Conservation (phyloP, 2,113 vertebrate species). For the Raja brachyura region DNA sequence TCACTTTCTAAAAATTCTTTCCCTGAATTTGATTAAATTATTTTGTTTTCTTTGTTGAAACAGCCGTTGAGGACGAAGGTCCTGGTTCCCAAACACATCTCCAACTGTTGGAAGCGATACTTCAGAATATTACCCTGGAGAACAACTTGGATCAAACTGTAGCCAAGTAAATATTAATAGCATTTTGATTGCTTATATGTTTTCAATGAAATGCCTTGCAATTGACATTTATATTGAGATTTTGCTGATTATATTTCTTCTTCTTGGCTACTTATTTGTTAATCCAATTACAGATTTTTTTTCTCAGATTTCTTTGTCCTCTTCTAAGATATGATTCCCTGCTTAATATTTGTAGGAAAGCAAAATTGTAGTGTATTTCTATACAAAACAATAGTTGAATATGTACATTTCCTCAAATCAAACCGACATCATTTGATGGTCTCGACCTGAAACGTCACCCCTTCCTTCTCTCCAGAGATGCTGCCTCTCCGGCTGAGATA, state of each 20-base stretch:
- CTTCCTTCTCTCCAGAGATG: too few relatives aligned
- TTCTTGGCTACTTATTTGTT: neutral
- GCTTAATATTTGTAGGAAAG: neutral
- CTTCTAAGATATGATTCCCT: neutral
- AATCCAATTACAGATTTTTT: neutral
- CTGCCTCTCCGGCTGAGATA: too few relatives aligned
- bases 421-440: too few relatives aligned
- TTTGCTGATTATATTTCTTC: neutral
- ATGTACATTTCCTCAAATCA: neutral
- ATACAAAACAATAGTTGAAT: neutral
- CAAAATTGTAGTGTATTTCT: neutral
- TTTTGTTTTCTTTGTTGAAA: neutral
- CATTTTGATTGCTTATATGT: neutral
- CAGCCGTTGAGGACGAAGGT: neutral
- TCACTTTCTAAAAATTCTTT: neutral
- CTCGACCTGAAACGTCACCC: too few relatives aligned
- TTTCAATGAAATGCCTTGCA: neutral
- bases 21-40: neutral
- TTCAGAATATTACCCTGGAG: conserved; percentile 65
- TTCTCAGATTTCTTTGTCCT: neutral
- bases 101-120: conserved; percentile 58
- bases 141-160: conserved; percentile 61
- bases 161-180: conserved; percentile 59
- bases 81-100: neutral
- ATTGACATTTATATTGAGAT: neutral